These are phyloP conservation scores for Leucania comma DNA, from an alignment of 2,888 invertebrate genomes.

Conservation along the genomic window DNA sequence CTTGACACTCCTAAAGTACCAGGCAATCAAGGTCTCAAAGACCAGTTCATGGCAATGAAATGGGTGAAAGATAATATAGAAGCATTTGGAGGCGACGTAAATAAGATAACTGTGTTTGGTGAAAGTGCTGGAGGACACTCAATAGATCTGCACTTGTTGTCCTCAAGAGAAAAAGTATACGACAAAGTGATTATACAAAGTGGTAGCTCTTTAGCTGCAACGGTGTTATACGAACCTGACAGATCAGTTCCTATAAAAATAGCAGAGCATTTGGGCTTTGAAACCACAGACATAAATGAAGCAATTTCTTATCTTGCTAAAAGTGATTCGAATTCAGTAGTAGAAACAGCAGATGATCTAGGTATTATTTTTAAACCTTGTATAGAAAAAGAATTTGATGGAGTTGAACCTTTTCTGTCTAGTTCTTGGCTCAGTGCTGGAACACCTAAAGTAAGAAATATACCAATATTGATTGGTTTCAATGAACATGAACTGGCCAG, in stretches of 20 bases:
- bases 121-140: slow-evolving; percentile 76
- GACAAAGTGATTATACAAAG: slow-evolving; percentile 75
- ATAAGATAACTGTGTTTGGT: slow-evolving; percentile 76
- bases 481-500: slow-evolving; percentile 71
- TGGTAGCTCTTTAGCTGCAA: slow-evolving; percentile 68
- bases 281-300: slow-evolving; percentile 60
- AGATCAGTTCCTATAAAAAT: slow-evolving; percentile 68
- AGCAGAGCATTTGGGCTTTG: slow-evolving; percentile 69
- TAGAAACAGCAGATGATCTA: slow-evolving; percentile 63
- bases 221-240: slow-evolving; percentile 66
- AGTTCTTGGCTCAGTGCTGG: slow-evolving; percentile 69
- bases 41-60: slow-evolving; percentile 74
- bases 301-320: slow-evolving; percentile 70
- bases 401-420: slow-evolving; percentile 71
- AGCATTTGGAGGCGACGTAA: slow-evolving; percentile 77
- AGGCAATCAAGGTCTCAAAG: slow-evolving; percentile 81
- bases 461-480: slow-evolving; percentile 76
- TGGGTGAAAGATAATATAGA: slow-evolving; percentile 78
- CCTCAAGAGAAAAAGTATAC: slow-evolving; percentile 69
- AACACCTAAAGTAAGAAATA: slow-evolving; percentile 69
- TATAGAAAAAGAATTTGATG: slow-evolving; percentile 73
- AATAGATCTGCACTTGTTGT: slow-evolving; percentile 75
- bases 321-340: slow-evolving; percentile 64
- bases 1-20: slow-evolving; percentile 73
- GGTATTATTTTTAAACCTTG: slow-evolving; percentile 72